Evolutionary conservation across 2,888 invertebrate species (phyloP).

Genomic region (Agrenia bidenticulata): DNA sequence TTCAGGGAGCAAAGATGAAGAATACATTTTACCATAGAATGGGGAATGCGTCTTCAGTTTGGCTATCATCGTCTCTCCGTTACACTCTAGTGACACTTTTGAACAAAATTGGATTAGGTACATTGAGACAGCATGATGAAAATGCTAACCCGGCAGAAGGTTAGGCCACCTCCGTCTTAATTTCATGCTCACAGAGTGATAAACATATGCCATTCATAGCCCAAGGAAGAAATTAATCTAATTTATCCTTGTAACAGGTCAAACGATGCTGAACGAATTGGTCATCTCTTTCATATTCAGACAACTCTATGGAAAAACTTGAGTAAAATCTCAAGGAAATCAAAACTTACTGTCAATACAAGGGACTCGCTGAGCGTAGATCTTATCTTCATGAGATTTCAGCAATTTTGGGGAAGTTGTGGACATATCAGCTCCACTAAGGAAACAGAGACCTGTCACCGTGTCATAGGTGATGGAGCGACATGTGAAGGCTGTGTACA

Average conservation of each 20-base stretch:
- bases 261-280: too few relatives aligned
- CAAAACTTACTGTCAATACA: constrained; percentile 52
- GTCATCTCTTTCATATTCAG: too few relatives aligned
- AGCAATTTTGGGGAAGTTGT: constrained; percentile 49
- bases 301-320: too few relatives aligned
- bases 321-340: too few relatives aligned
- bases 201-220: too few relatives aligned
- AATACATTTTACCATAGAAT: constrained; percentile 52
- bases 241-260: too few relatives aligned
- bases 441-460: constrained; percentile 47
- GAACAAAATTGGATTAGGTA: too few relatives aligned
- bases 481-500: constrained; percentile 54
- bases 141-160: not conserved
- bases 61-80: constrained; percentile 49
- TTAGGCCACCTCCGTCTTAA: too few relatives aligned
- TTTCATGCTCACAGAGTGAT: too few relatives aligned
- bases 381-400: constrained; percentile 42
- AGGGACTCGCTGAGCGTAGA: constrained; percentile 49
- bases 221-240: too few relatives aligned
- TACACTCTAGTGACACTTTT: constrained; percentile 50
- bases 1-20: constrained; percentile 41
- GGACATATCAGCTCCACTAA: constrained; percentile 50
- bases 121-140: too few relatives aligned
- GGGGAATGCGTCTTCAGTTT: constrained; percentile 51
- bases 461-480: constrained; percentile 55